A percentile compares a stretch with the other conserved stretches of the same genome.
Evolutionary conservation across 2,888 invertebrate species (phyloP).

Genomic region (Heteromyza rotundicornis): DNA sequence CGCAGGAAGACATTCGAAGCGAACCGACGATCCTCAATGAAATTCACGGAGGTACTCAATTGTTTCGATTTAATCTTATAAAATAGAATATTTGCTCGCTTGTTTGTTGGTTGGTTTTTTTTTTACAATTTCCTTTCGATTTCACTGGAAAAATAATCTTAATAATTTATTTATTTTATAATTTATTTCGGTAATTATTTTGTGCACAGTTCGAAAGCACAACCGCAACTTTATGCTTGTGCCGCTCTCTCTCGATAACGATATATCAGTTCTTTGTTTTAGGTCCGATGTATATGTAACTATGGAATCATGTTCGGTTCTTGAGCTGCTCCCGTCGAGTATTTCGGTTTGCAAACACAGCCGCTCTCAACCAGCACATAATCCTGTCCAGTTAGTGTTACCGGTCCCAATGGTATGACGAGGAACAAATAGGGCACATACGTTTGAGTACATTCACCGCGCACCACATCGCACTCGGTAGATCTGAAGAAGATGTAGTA

Average conservation of each 20-base stretch:
- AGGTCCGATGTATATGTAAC: conserved; percentile 39
- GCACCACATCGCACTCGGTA: conserved; percentile 85
- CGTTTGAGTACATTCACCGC: conserved; percentile 90
- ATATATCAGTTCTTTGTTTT: conserved; percentile 49
- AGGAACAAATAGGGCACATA: conserved; percentile 86
- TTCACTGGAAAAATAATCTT: background rate
- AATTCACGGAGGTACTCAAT: background rate
- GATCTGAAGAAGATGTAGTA: conserved; percentile 75
- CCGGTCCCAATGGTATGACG: conserved; percentile 88
- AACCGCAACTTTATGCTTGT: too few species aligned
- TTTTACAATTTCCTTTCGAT: background rate
- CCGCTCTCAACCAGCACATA: conserved; percentile 95
- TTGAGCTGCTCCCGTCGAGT: conserved; percentile 61
- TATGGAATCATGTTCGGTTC: conserved; percentile 64
- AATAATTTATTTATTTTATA: background rate
- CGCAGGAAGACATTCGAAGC: conserved; percentile 1
- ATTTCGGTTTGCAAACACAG: conserved; percentile 81
- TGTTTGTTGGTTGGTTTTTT: background rate
- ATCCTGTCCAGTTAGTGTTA: conserved; percentile 89
- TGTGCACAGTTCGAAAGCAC: too few species aligned
- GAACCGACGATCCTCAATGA: background rate
- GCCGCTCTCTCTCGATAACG: background rate
- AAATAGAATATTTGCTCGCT: background rate
- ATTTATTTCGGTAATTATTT: too few species aligned
- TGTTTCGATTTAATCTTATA: background rate